Base-by-base conservation (phyloP, 1,140 invertebrate genomes). In the Drosophila littoralis region DNA sequence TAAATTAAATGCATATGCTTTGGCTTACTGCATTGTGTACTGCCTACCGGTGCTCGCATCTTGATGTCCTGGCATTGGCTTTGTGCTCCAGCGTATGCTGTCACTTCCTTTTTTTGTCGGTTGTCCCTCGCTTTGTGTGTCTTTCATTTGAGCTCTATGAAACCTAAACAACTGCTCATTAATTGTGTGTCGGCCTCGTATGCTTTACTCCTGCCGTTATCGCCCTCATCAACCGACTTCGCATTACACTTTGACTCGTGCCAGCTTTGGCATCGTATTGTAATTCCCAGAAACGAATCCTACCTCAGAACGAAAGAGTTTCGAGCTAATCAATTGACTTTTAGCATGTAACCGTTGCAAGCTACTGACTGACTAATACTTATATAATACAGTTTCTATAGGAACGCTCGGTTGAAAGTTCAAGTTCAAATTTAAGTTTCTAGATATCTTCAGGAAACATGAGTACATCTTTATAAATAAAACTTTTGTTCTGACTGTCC, bases 1-100 rank as follows among this genome's bases (percentile, higher is more conserved):
- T 63, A 63, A 88, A 86, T 88, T 72, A 70, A 86, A 86, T 88
- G 83, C 82, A 86, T 86, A 88, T 88, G 82, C 45, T 70, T 33
- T 15, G 45, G 43, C 22, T 42, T 12, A 43, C 46, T 52, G 57
- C 66, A 52, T 61, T 61, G 36, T 61, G 17, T 36, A 9, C 33
- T 43, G 15, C 28, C 52, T 22, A 22, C 22, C 22, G 22, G 22
- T 22, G 22, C 22, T 68, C 42, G 61, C 69, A 77, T 52, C 40
- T 64, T 46, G 43, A 61, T 73, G 73, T 73, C 79, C 79, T 74
- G 65, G 46, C 77, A 79, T 74, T 81, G 79, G 69, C 51, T 70
- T 64, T 73, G 64, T 73, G 38, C 50, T 52, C 15, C 55, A 38
- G 36, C 33, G 12, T 45, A 48, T 57, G 50, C 75, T 75, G 75